Base-by-base conservation (phyloP, 2,888 invertebrate genomes). In the Lutraria lutraria region DNA sequence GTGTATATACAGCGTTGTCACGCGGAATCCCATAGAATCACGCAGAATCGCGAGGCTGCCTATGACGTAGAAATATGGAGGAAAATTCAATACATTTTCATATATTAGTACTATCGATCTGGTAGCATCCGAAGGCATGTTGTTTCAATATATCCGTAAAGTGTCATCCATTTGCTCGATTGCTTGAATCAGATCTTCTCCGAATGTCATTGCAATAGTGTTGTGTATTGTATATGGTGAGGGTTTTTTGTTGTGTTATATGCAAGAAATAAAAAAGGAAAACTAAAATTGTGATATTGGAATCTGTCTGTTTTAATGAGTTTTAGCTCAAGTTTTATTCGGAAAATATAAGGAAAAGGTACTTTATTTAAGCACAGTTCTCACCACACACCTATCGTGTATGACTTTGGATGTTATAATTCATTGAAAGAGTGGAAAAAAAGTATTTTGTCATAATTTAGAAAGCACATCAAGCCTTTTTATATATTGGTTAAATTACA, bases 21-120 rank as follows among this genome's bases (percentile, higher is more conserved):
- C 80, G 85, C 85, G 83, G 79, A 87, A 85, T 89, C 85, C 54
- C 88, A 83, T 86, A 88, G 88, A 89, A 83, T 89, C 85, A 68
- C 88, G 85, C 88, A 88, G 88, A 89, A 83, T 81, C 81, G 81
- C 89, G 60, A 88, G 88, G 83, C 85, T 80, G 81, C 54, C 60
- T 19, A 85, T 92, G 92, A 92, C 92, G 92, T 90, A 89, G 88
- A 68, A 85, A 87, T 79, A 90, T 90, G 90, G 90, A 88, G 85
- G 82, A 87, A 76, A 85, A 85, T 86, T 82, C 88, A 89, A 89
- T 90, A 90, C 88, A 92, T 90, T 92, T 89, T 88, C 90, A 89
- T 90, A 92, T 87, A 92, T 92, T 90, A 91, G 85, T 83, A 72
- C 21, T 91, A 92, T 92, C 85, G 92, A 92, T 92, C 86, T 25